Conservation (phyloP, 2,113 vertebrate species). For the Myotis davidii region DNA sequence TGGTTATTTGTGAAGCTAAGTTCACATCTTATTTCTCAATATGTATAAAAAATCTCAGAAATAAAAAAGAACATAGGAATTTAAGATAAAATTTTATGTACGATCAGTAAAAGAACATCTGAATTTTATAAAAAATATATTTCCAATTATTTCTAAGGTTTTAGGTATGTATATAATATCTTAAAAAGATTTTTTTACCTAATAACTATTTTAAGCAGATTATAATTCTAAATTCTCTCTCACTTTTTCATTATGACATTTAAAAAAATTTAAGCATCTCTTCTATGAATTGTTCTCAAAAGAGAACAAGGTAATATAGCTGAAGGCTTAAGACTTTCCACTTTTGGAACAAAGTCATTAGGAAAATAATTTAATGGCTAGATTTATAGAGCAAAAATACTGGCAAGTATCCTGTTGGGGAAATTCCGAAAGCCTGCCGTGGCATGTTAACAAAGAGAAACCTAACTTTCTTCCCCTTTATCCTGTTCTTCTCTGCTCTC, state of each 20-base stretch:
- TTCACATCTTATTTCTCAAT: background rate
- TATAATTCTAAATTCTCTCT: background rate
- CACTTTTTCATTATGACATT: background rate
- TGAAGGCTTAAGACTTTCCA: background rate
- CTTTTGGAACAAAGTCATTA: background rate
- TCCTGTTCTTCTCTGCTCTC: background rate
- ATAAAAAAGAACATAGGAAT: background rate
- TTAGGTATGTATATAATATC: background rate
- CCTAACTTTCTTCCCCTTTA: background rate
- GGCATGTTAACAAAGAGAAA: background rate
- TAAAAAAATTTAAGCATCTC: background rate
- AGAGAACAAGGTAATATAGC: background rate
- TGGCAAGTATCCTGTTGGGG: background rate
- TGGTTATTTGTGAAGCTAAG: background rate
- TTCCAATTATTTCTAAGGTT: background rate
- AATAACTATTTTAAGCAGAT: background rate
- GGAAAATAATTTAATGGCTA: background rate
- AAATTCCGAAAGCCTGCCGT: background rate
- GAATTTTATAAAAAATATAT: background rate
- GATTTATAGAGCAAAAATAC: background rate
- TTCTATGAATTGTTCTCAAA: background rate
- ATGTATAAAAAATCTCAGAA: background rate
- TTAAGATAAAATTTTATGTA: background rate
- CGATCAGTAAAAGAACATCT: background rate
- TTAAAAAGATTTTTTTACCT: background rate